Evolutionary conservation across 1,140 invertebrate species (phyloP).

Genomic region (Meloidogyne exigua): DNA sequence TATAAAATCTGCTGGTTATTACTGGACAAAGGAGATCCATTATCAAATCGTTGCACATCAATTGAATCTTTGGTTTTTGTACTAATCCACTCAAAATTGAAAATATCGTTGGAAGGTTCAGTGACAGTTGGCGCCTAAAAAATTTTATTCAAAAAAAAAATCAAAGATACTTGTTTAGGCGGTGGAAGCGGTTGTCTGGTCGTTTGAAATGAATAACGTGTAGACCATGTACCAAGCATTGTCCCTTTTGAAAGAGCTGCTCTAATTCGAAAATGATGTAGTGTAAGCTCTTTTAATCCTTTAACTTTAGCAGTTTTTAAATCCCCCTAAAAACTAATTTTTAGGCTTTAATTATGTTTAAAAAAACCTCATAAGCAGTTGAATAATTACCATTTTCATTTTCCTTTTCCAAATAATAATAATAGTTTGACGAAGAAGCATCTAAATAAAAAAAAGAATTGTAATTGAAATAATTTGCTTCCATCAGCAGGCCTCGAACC

Average conservation of each 20-base stretch:
- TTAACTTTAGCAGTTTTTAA: conserved; percentile 48
- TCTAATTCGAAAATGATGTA: conserved; percentile 56
- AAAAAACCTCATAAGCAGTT: conserved; percentile 49
- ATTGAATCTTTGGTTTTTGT: conserved; percentile 16
- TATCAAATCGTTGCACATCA: conserved; percentile 9
- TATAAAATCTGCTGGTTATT: conserved; percentile 27
- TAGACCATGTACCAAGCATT: conserved; percentile 29
- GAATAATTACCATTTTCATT: conserved; percentile 56
- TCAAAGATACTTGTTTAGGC: conserved; percentile 38
- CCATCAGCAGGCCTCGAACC: no score
- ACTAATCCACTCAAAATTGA: conserved; percentile 55
- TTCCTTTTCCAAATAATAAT: conserved; percentile 57
- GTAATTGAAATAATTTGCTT: no score
- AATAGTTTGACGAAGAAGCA: conserved; percentile 15
- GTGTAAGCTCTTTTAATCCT: conserved; percentile 41
- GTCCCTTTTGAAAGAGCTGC: conserved; percentile 33
- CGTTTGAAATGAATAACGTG: conserved; percentile 31
- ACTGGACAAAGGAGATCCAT: background rate
- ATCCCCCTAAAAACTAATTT: conserved; percentile 38
- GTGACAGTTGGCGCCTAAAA: conserved; percentile 42
- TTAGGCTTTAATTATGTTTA: no score
- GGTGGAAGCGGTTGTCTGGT: conserved; percentile 42
- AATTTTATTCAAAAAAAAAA: conserved; percentile 14
- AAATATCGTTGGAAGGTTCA: conserved; percentile 41
- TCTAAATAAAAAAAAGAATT: conserved; percentile 14